Base-by-base conservation (phyloP, 1,140 invertebrate species). In the Heliconius hewitsoni region DNA sequence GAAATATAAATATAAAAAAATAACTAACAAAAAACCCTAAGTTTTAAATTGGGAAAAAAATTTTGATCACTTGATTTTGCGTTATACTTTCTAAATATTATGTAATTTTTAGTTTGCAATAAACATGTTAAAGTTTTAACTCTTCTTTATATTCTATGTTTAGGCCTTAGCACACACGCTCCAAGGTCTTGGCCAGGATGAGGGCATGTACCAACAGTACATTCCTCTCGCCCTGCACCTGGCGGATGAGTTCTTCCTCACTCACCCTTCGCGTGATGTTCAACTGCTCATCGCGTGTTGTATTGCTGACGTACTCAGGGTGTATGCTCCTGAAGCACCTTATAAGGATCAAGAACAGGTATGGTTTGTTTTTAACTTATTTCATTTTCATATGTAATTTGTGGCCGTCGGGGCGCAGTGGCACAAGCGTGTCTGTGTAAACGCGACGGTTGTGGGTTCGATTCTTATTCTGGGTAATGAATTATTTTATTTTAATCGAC, bases 261-360 rank as follows among this genome's bases (percentile, higher is more conserved):
- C 97, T 79, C 98, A 99, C 94, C 95, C 95, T 52, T 99, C 98
- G 79, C 97, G 97, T 87, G 99, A 99, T 95, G 98, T 99, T 0
- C 98, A 99, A 89, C 94, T 99, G 71, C 94, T 99, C 5, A 98
- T 99, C 83, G 98, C 98, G 0, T 99, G 99, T 92, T 99, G 98
- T 90, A 98, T 99, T 86, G 99, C 99, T 39, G 99, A 99, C 95
- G 98, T 99, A 34, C 96, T 99, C 57, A 95, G 99, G 81, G 98
- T 99, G n/a, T 99, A 99, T 95, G 98, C 98, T 11, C 98, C 99
- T n/a, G 98, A 99, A 92, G 98, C 98, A 79, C 99, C 99, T 0
- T 99, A 99, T 91, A 99, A 98, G 94, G 98, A 99, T 92, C 96
- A 97, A 52, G 79, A 73, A 52, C 81, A 80, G 83, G 83, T 84